Evolutionary conservation across 2,888 invertebrate species (phyloP).

Genomic region (Eupithecia exiguata): DNA sequence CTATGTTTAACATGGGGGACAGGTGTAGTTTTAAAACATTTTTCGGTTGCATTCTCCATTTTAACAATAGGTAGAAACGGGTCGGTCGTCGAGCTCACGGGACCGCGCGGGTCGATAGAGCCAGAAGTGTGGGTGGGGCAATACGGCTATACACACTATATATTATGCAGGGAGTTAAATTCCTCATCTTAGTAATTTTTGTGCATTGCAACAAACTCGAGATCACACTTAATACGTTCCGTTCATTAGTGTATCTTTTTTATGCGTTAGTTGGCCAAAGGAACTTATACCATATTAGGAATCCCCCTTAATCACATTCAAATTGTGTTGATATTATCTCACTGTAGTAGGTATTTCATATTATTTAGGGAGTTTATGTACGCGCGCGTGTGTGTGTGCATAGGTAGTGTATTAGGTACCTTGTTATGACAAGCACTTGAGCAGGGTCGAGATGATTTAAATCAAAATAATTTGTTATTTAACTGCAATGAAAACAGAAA

Average conservation of each 20-base stretch:
- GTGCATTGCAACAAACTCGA: background rate
- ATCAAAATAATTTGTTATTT: no score
- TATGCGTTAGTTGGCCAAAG: background rate
- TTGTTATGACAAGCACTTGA: no score
- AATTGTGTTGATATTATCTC: background rate
- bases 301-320: background rate
- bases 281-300: background rate
- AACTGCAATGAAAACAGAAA: no score
- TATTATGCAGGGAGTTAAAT: constrained; percentile 68
- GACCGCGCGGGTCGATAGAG: constrained; percentile 82
- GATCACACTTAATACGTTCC: background rate
- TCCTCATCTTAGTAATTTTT: background rate
- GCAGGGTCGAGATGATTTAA: no score
- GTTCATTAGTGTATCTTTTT: background rate
- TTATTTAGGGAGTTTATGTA: no score
- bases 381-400: no score
- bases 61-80: constrained; percentile 24
- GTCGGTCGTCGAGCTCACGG: constrained; percentile 61
- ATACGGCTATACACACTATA: background rate
- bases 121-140: constrained; percentile 73
- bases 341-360: no score
- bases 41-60: background rate
- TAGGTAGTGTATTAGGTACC: no score
- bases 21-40: background rate
- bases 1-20: background rate